phyloP scores from a whole-genome alignment of 1,140 invertebrate genomes.

The Drosophila serrata region DNA sequence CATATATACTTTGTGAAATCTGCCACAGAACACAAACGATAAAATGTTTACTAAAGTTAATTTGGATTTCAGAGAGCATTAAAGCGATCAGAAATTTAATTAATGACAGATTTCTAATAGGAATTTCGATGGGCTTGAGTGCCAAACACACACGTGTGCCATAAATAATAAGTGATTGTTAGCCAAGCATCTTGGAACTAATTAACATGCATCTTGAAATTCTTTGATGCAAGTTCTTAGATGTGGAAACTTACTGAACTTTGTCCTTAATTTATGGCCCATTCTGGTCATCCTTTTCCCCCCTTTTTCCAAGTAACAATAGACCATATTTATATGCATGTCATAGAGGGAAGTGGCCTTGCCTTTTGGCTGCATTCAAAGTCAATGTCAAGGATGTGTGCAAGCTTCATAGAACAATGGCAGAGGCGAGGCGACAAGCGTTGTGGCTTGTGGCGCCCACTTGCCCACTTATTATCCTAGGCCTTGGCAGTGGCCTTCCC shows the following conservation, averaged over 20 bases:
- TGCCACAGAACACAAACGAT: constrained; percentile 8
- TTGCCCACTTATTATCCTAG: constrained; percentile 62
- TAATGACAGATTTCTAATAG: constrained; percentile 3
- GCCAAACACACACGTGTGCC: constrained; percentile 9
- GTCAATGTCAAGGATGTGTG: constrained; percentile 80
- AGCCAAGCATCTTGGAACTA: not conserved
- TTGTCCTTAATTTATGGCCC: constrained; percentile 5
- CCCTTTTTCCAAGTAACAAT: constrained; percentile 1
- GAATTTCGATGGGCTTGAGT: constrained; percentile 9
- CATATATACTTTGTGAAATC: constrained; percentile 8
- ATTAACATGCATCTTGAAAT: not conserved
- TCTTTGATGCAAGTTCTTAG: not conserved
- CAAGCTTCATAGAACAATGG: constrained; percentile 59
- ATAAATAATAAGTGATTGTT: not conserved
- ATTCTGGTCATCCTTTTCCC: not conserved
- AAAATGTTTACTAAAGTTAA: constrained; percentile 37
- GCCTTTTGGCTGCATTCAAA: constrained; percentile 53
- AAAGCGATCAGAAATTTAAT: constrained; percentile 6
- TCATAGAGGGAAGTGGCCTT: constrained; percentile 22
- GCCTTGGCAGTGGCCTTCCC: constrained; percentile 50
- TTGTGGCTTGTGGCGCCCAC: constrained; percentile 48
- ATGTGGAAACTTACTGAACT: constrained; percentile 2
- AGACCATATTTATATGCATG: constrained; percentile 11
- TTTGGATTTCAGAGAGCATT: constrained; percentile 9
- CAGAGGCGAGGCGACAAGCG: constrained; percentile 34